phyloP scores from a whole-genome alignment of 2,113 vertebrate genomes.

The Synchiropus splendidus region DNA sequence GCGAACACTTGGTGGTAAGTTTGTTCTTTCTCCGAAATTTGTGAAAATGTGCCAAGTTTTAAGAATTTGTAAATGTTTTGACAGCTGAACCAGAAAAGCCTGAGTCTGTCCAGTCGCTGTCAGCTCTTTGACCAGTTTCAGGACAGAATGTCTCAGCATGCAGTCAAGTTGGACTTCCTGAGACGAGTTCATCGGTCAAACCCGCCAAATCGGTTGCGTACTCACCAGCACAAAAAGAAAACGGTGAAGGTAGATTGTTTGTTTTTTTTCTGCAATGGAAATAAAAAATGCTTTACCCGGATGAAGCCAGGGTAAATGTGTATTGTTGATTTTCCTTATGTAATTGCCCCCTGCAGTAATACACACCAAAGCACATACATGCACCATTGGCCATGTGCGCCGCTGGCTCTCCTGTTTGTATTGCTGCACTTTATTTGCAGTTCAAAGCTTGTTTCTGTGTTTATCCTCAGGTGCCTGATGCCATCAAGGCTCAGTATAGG shows the following conservation, averaged over 20 bases:
- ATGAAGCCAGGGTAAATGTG: no score
- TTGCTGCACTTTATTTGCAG: constrained; percentile 2
- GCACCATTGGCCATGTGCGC: background rate
- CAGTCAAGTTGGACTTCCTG: constrained; percentile 93
- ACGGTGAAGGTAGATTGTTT: constrained; percentile 76
- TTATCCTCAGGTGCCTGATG: constrained; percentile 82
- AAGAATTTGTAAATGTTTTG: constrained; percentile 24
- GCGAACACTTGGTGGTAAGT: constrained; percentile 90
- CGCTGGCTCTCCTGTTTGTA: background rate
- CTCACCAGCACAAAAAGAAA: constrained; percentile 76
- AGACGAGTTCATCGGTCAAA: constrained; percentile 86
- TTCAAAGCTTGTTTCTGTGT: no score
- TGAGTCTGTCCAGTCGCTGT: constrained; percentile 91
- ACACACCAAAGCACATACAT: no score
- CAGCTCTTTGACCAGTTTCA: constrained; percentile 97
- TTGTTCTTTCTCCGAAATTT: no score
- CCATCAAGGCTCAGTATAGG: constrained; percentile 93
- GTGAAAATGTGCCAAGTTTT: background rate
- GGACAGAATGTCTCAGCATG: constrained; percentile 93
- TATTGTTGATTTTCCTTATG: no score
- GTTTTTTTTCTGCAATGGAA: no score
- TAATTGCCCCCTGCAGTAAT: no score
- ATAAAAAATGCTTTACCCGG: no score
- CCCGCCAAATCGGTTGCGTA: constrained; percentile 75
- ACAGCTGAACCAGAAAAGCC: constrained; percentile 91